Conservation (phyloP, 2,797 vertebrate species). For the Kryptolebias ocellatus region DNA sequence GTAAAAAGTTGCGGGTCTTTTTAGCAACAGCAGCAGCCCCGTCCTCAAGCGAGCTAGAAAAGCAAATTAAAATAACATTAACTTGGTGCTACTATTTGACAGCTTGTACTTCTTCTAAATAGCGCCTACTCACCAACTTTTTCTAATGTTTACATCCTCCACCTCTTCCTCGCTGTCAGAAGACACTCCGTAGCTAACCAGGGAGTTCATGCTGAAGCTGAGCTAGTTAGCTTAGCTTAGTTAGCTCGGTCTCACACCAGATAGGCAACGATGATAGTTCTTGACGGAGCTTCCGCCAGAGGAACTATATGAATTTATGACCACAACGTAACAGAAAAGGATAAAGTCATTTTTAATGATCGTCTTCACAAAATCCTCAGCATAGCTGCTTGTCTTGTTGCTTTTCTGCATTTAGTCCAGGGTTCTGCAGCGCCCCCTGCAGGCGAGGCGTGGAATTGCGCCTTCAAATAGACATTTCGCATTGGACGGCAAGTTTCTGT, state of each 20-base stretch:
- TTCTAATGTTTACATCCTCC: slow-evolving; percentile 27
- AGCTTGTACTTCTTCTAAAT: no score
- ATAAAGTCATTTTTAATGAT: not conserved
- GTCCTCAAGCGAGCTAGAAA: slow-evolving; percentile 29
- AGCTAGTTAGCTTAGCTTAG: slow-evolving; percentile 17
- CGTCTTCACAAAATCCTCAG: not conserved
- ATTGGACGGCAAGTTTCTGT: no score
- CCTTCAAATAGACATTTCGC: no score
- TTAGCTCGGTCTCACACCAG: not conserved
- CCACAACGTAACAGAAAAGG: rapidly evolving
- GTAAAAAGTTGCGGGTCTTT: slow-evolving; percentile 75
- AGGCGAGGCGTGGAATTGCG: slow-evolving; percentile 51
- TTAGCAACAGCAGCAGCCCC: slow-evolving; percentile 11
- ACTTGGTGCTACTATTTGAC: no score
- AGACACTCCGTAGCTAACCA: slow-evolving; percentile 82
- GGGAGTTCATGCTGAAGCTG: slow-evolving; percentile 70
- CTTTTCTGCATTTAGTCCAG: slow-evolving; percentile 18
- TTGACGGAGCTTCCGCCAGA: rapidly evolving
- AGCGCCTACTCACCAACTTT: slow-evolving; percentile 28
- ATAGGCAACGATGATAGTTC: not conserved
- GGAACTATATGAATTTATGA: rapidly evolving
- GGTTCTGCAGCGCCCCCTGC: slow-evolving; percentile 37
- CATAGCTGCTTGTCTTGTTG: slow-evolving; percentile 11
- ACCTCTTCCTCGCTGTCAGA: slow-evolving; percentile 80
- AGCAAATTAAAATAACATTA: not conserved